A percentile compares a stretch with the other conserved stretches of the same genome.
Conservation (phyloP, 2,113 vertebrate genomes). For the Petrocephalus zakoni region DNA sequence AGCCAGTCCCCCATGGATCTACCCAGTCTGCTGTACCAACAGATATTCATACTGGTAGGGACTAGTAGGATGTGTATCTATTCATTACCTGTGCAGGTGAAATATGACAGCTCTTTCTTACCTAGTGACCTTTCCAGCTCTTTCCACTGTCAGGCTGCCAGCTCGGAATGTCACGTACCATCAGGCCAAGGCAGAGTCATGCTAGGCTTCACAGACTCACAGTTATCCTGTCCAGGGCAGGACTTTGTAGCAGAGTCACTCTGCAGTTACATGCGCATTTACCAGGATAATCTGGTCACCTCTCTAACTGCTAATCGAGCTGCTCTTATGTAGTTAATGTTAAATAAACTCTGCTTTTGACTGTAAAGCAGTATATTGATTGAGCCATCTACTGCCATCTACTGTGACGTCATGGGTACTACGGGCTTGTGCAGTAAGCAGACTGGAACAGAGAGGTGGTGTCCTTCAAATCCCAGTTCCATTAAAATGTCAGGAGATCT, state of each 20-base stretch:
- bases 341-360: background rate
- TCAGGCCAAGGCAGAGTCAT: background rate
- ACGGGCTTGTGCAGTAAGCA: background rate
- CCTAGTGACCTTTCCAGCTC: background rate
- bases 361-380: background rate
- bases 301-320: background rate
- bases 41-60: background rate
- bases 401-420: background rate
- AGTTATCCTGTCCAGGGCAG: background rate
- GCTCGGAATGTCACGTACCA: background rate
- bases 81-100: too few species aligned
- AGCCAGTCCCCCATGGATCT: background rate
- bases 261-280: background rate
- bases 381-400: background rate
- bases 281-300: background rate
- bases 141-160: background rate
- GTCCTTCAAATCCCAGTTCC: background rate
- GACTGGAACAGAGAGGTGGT: background rate
- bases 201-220: background rate
- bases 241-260: background rate
- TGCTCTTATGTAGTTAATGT: background rate
- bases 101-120: background rate
- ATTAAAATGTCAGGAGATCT: background rate
- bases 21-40: background rate
- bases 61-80: too few species aligned